Evolutionary conservation across 2,888 invertebrate species (phyloP), one percentile per base, ranked within the genome.

Genomic region (Cheilosia pagana): DNA sequence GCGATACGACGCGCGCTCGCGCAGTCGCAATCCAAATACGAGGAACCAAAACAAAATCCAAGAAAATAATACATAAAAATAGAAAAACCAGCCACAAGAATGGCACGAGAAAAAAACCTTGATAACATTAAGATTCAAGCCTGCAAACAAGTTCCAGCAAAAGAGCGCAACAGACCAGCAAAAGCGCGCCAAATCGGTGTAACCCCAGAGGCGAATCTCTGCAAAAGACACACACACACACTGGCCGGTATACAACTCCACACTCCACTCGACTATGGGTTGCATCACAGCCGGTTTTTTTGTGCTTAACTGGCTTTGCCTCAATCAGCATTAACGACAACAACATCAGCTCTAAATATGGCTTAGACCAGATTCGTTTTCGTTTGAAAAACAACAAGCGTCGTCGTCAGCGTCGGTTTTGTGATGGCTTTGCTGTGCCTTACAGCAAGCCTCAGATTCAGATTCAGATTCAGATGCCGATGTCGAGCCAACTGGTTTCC

Each of bases 291-390:
- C 62, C 67, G 41, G 74, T 74, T 81, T 41, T 41, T 12, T 21
- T 35, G 31, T 35, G 70, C 39, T 57, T 16, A 70, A 59, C 70
- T 45, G 57, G 57, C 70, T 70, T 31, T 19, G 45, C 52, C 53
- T 28, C 10, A 60, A 63, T 48, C 31, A 43, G 41, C 43, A 25
- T 19, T 14, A 23, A 10, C 28, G 45, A 55, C 50, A 57, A 68
- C 78, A 53, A 72, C 62, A 72, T 65, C 62, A 65, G 31, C 7
- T 77, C 67, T 53, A 71, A 81, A 81, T 53, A 75, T 81, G 76
- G 75, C 50, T 43, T 67, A 67, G 53, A 81, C 81, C 75, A 85
- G 85, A 85, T 81, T 85, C 85, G 50, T 75, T 85, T 85, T 85
- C 85, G 41, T 78, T 52, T 71, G 21, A 71, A 79, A 68, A 74